Evolutionary conservation across 2,888 invertebrate genomes (phyloP), one percentile per base, ranked within the genome.

Genomic region (Sturmia bella): DNA sequence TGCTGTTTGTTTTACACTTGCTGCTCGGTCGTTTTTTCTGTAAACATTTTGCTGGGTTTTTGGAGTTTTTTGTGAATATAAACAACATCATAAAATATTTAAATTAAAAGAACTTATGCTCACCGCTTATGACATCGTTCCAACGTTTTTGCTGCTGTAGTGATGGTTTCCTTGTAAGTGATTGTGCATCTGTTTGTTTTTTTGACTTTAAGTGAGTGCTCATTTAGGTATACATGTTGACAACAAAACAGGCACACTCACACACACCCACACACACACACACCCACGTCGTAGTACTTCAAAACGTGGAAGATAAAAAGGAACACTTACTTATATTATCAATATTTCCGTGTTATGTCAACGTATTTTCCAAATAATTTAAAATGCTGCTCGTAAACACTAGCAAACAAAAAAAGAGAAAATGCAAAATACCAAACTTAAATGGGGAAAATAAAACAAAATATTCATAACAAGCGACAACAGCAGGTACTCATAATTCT

Each of bases 31-130:
- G n/a, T n/a, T 7, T 9, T 9, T 27, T 32, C 32, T 2, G 7
- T 7, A 48, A n/a, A 17, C 7, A 1, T 54, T 41, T 50, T 37
- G 50, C 52, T 76, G 69, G 76, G 68, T 69, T 37, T 32, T 7
- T 3, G 5, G 7, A 15, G 1, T 24, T 32, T 24, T 59, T 1
- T 69, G 11, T 69, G 45, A 59, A 57, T 64, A 56, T 63, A 56
- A 74, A 66, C 54, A 73, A 68, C 72, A 68, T 54, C 77, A 84
- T 87, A 86, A 87, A 87, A 88, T 88, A 88, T 87, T 87, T 87
- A 87, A 87, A 87, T 87, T 87, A 87, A 87, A 88, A 86, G 85
- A 87, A 88, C 87, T 88, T 88, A 85, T 87, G 88, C 63, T 87
- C 86, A 88, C 85, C 88, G 88, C 87, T 87, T 87, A 87, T 66